A percentile compares a stretch with the other conserved stretches of the same genome.
phyloP scores from a whole-genome alignment of 2,888 invertebrate genomes.

The Spodoptera picta region DNA sequence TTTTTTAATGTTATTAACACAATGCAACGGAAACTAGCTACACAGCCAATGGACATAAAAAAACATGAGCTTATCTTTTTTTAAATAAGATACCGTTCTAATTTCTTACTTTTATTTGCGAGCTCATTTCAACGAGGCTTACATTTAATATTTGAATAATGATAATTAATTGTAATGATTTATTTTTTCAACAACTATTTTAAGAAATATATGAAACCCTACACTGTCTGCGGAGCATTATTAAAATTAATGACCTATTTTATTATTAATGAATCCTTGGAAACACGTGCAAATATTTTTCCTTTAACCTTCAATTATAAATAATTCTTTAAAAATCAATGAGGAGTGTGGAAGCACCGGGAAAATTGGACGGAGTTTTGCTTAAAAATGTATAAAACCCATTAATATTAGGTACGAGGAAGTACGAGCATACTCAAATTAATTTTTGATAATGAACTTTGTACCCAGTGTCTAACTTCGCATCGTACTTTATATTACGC shows the following conservation, averaged over 20 bases:
- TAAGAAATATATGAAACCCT: no score
- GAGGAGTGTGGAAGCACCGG: slow-evolving; percentile 4
- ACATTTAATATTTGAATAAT: no score
- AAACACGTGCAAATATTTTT: slow-evolving; percentile 17
- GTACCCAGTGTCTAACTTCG: slow-evolving; percentile 4
- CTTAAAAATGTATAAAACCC: slow-evolving; percentile 17
- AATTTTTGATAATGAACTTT: slow-evolving; percentile 21
- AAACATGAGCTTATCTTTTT: no score
- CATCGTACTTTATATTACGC: slow-evolving; percentile 8
- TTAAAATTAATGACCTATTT: slow-evolving; percentile 17
- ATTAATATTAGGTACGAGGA: slow-evolving; percentile 7
- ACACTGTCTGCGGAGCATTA: slow-evolving; percentile 8
- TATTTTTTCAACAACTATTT: no score
- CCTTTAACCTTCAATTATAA: neutral
- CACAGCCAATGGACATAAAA: no score
- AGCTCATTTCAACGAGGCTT: no score
- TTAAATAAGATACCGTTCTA: no score
- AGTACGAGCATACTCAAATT: slow-evolving; percentile 13
- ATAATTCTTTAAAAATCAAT: slow-evolving; percentile 12
- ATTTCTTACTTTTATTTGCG: no score
- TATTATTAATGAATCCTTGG: slow-evolving; percentile 22
- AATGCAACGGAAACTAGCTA: no score
- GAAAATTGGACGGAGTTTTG: slow-evolving; percentile 5
- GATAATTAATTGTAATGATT: no score
- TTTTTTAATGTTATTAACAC: no score